Evolutionary conservation across 2,888 invertebrate genomes (phyloP).

Genomic region (Drosophila mettleri): DNA sequence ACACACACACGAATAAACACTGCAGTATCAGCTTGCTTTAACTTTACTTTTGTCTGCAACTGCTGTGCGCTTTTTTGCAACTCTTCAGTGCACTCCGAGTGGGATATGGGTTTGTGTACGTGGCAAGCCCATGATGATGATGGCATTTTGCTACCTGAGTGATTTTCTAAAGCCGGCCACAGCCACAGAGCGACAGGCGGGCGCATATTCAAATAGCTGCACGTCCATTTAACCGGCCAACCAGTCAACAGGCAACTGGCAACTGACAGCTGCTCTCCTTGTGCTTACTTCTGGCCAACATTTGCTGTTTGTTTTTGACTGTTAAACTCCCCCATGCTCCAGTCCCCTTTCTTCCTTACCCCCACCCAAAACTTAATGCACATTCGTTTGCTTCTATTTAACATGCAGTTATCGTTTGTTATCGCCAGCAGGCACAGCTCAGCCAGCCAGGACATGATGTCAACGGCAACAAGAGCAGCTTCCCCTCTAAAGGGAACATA

Average conservation of each 20-base stretch:
- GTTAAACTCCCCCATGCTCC: background rate
- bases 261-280: slow-evolving; percentile 29
- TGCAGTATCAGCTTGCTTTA: slow-evolving; percentile 63
- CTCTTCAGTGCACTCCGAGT: slow-evolving; percentile 49
- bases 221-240: slow-evolving; percentile 56
- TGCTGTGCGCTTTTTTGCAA: slow-evolving; percentile 71
- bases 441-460: slow-evolving; percentile 70
- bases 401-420: slow-evolving; percentile 84
- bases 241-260: slow-evolving; percentile 14
- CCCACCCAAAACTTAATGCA: slow-evolving; percentile 43
- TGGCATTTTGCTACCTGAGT: slow-evolving; percentile 80
- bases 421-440: slow-evolving; percentile 81
- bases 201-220: slow-evolving; percentile 82
- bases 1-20: slow-evolving; percentile 26
- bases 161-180: slow-evolving; percentile 80
- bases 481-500: slow-evolving; percentile 12
- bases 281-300: slow-evolving; percentile 47
- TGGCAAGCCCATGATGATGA: slow-evolving; percentile 4
- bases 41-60: slow-evolving; percentile 74
- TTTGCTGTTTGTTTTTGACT: slow-evolving; percentile 57
- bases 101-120: background rate
- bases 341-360: background rate
- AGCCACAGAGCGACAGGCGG: slow-evolving; percentile 39
- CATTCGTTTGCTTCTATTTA: slow-evolving; percentile 80
- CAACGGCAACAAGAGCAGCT: slow-evolving; percentile 52